Conservation (phyloP, 1,140 invertebrate genomes). For the Goniozus legneri region DNA sequence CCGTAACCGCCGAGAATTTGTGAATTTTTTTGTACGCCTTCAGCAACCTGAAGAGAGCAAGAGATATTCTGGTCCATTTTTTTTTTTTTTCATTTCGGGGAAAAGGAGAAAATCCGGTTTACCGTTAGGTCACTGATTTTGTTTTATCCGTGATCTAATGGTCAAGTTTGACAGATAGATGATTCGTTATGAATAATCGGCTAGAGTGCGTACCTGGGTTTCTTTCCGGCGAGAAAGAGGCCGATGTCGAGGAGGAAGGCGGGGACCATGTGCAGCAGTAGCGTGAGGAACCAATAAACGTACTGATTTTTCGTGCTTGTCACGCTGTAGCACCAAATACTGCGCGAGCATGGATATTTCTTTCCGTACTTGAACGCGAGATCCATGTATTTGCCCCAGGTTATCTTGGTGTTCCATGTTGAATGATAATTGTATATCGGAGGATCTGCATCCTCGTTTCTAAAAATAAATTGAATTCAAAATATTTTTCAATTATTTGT, state of each 20-base stretch:
- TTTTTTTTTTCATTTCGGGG: too few species aligned
- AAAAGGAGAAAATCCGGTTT: too few species aligned
- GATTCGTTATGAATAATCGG: too few species aligned
- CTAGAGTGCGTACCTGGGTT: conserved; percentile 58
- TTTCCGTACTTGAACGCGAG: conserved; percentile 46
- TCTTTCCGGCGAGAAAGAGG: conserved; percentile 53
- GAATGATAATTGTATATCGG: conserved; percentile 54
- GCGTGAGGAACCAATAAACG: conserved; percentile 49
- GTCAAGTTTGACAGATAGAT: too few species aligned
- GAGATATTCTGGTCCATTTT: too few species aligned
- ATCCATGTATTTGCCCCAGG: conserved; percentile 53
- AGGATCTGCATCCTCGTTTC: conserved; percentile 40
- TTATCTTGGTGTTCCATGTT: conserved; percentile 45
- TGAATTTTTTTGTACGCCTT: conserved; percentile 60
- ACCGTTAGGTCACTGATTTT: too few species aligned
- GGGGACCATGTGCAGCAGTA: conserved; percentile 61
- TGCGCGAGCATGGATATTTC: conserved; percentile 43
- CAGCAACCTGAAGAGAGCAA: conserved; percentile 51
- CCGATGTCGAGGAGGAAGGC: conserved; percentile 58
- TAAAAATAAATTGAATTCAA: conserved; percentile 17
- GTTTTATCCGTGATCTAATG: too few species aligned
- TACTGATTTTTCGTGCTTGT: conserved; percentile 43
- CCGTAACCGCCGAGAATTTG: conserved; percentile 55
- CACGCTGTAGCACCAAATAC: conserved; percentile 58
- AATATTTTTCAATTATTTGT: too few species aligned